Evolutionary conservation across 2,888 invertebrate genomes (phyloP), one percentile per base, ranked within the genome.

Genomic region (Andricus curvator): DNA sequence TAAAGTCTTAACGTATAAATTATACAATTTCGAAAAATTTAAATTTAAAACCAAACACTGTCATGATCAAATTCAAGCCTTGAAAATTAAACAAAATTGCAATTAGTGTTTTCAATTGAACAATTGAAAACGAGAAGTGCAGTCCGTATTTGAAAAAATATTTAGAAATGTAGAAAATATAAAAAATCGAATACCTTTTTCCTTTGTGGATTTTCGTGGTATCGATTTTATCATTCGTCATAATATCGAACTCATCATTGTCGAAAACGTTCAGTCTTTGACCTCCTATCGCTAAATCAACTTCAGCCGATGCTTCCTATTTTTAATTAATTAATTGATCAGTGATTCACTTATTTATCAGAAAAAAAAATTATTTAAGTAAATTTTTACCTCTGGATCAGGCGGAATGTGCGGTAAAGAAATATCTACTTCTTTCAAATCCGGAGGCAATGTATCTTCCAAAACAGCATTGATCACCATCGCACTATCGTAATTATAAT

Each of bases 401-500:
- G 94, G 94, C 0, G 96, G 96, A 84, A 96, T 95, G 83, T 95
- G 94, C 0, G 95, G 95, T 74, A 95, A 92, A 11, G 91, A 92
- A 66, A 93, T 93, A 92, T 96, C 95, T 78, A 93, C 44, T 51
- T 86, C 79, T 68, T 93, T 90, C 51, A 94, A 90, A 79, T 93
- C 88, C 0, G 93, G 90, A 2, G 96, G 95, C 44, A 96, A 92
- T 83, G 94, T 95, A 85, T 95, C 95, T 92, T 98, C 98, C 76
- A 99, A 93, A 81, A 98, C 94, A 70, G 97, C 96, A 90, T 97
- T 96, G 81, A 99, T 96, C 4, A 97, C 97, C 86, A 95, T 94
- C 85, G 96, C 96, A 0, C 96, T 94, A 86, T 96, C 95, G 91
- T 95, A 96, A 29, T 96, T 95, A 88, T 97, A 97, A 88, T 96